Base-by-base conservation (phyloP, 2,113 vertebrate species). In the Syngnathus floridae region DNA sequence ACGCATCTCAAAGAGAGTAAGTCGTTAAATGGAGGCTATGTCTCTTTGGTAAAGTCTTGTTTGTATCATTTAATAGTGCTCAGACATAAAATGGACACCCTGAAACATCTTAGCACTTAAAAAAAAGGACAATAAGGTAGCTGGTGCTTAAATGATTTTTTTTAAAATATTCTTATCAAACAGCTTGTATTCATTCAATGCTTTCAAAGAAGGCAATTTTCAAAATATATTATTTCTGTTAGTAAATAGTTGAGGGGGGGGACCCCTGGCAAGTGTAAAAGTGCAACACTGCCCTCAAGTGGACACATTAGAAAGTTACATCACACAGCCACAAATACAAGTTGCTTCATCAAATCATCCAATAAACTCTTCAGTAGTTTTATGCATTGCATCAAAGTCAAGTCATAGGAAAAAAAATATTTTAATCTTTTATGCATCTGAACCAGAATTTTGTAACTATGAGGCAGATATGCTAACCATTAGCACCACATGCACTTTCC, bases 11-110 rank as follows among this genome's bases (percentile, higher is more conserved):
- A 64, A 51, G 73, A 77, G 71, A 88, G 84, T 87, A 84, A 89
- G 84, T 82, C 80, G 84, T 87, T 86, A 85, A 83, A 80, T 85
- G 78, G 79, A 82, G 78, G 75, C 46, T 48, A 78, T 43, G 38
- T 43, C 59, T 61, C 38, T 61, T 43, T 61, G 40, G 9, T 21
- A 43, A 43, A 14, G 37, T 61, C 54, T 12, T 58, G 37, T 58
- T 43, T 61, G 58, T 43, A 22, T 22, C 58, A 43, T 61, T 61
- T 61, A 61, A 61, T 43, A 9, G 37, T 21, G 37, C 19, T 40
- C 19, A 38, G n/a, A 10, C 36, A 22, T 21, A 12, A 11, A 7
- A 16, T 38, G 57, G 57, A 19, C 3, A 22, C 26, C n/a, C 7
- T 5, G 37, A 60, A 26, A 61, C 59, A 61, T 26, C n/a, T 8